phyloP scores from a whole-genome alignment of 1,140 invertebrate species.

The Aphaenogaster ashmeadi region DNA sequence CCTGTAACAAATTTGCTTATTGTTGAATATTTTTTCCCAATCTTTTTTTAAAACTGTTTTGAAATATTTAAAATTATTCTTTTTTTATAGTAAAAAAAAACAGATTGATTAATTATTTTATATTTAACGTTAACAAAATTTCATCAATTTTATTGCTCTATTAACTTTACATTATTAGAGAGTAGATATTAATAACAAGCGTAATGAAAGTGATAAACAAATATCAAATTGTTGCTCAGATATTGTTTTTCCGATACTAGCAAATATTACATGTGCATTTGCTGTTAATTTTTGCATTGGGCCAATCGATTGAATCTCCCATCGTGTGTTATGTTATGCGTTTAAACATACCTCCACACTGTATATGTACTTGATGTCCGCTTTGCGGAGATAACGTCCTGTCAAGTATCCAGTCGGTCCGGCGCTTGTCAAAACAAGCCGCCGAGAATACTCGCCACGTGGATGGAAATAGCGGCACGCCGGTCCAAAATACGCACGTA shows the following conservation, averaged over 20 bases:
- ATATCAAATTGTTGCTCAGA: background rate
- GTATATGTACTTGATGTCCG: slow-evolving; percentile 55
- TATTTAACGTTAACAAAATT: background rate
- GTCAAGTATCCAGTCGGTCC: slow-evolving; percentile 63
- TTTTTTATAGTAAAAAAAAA: background rate
- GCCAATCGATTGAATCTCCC: slow-evolving; percentile 38
- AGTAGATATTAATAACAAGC: background rate
- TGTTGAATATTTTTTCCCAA: background rate
- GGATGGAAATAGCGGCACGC: slow-evolving; percentile 69
- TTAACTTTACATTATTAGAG: background rate
- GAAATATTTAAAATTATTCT: background rate
- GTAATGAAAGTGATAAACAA: slow-evolving; percentile 3
- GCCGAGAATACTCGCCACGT: slow-evolving; percentile 69
- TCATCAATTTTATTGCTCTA: background rate
- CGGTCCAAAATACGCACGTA: slow-evolving; percentile 70
- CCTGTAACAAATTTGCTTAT: background rate
- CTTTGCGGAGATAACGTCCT: slow-evolving; percentile 54
- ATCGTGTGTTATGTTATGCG: slow-evolving; percentile 29
- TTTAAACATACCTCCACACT: slow-evolving; percentile 38
- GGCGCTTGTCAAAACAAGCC: slow-evolving; percentile 65
- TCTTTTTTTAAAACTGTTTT: background rate
- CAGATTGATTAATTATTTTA: background rate
- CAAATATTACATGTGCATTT: slow-evolving; percentile 24
- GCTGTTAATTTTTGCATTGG: slow-evolving; percentile 12
- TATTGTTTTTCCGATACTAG: background rate